Base-by-base conservation (phyloP, 1,140 invertebrate species). In the Macrotrachela quadricornifera region DNA sequence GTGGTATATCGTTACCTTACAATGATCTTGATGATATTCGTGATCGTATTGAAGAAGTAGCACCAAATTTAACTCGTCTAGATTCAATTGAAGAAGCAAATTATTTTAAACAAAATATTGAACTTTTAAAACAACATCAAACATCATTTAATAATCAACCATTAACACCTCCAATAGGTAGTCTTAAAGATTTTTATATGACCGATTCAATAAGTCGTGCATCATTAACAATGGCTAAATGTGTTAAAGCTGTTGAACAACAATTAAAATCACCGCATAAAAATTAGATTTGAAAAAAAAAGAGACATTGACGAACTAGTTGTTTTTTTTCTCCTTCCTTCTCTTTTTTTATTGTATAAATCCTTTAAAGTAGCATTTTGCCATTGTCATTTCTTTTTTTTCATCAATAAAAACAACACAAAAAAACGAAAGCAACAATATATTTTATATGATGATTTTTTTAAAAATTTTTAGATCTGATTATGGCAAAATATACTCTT, bases 181-280 rank as follows among this genome's bases (percentile, higher is more conserved):
- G 77, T 46, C 72, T 99, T 39, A 80, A 84, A 68, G 88, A 99
- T 67, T 99, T 85, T 73, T 99, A 85, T 70, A 95, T 97, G 87
- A 97, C 94, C 11, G 85, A 99, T 69, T 72, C 80, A 9, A 87
- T 99, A 61, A 86, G 83, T 54, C 75, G 91, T 64, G 85, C 91
- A n/a, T 96, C 91, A 14, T 79, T 81, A 54, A 96, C 90, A 37
- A 99, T 99, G 94, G 86, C 91, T 21, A 92, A 95, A 71, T 97
- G 92, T 72, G 80, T 95, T 46, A 79, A 85, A 63, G 86, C 90
- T 16, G 48, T 40, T 48, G 42, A 53, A 37, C 45, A 54, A 49
- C 40, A 42, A 42, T 42, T 13, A 14, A 15, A 42, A 42, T 14
- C 40, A 42, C 1, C 40, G 15, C 12, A 42, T 42, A 14, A 42